Evolutionary conservation across 2,113 vertebrate species (phyloP).

Genomic region (Cariama cristata): DNA sequence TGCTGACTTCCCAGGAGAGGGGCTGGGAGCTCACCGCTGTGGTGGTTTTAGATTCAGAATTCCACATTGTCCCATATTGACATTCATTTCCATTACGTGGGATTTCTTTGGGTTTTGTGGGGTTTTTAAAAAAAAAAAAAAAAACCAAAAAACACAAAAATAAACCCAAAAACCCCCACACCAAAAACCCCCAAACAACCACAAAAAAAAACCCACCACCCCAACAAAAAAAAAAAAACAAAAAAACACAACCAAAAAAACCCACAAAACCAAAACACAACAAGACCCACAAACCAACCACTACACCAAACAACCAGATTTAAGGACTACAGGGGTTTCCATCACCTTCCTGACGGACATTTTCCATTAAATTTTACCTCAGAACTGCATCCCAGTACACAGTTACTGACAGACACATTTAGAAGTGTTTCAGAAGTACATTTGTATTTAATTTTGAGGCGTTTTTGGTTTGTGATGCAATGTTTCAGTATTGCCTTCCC

Average conservation of each 20-base stretch:
- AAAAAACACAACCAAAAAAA: too few relatives aligned
- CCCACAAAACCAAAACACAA: too few relatives aligned
- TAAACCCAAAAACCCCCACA: accelerated
- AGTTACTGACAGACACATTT: background rate
- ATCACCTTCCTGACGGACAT: background rate
- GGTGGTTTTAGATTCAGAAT: background rate
- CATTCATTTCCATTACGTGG: background rate
- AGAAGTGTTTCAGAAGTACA: background rate
- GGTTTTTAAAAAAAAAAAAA: background rate
- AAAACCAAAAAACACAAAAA: accelerated
- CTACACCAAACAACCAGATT: background rate
- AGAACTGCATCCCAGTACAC: background rate
- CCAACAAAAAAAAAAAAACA: too few relatives aligned
- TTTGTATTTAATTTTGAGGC: background rate
- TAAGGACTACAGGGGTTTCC: background rate
- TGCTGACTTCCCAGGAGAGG: background rate
- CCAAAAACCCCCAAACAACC: background rate
- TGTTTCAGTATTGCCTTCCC: background rate
- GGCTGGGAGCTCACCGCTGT: background rate
- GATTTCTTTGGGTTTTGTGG: background rate
- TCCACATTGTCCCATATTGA: background rate
- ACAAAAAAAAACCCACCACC: accelerated
- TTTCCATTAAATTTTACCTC: background rate
- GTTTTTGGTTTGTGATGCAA: background rate
- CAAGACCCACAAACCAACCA: too few relatives aligned